phyloP scores from a whole-genome alignment of 2,888 invertebrate genomes.

The Acronicta alni region DNA sequence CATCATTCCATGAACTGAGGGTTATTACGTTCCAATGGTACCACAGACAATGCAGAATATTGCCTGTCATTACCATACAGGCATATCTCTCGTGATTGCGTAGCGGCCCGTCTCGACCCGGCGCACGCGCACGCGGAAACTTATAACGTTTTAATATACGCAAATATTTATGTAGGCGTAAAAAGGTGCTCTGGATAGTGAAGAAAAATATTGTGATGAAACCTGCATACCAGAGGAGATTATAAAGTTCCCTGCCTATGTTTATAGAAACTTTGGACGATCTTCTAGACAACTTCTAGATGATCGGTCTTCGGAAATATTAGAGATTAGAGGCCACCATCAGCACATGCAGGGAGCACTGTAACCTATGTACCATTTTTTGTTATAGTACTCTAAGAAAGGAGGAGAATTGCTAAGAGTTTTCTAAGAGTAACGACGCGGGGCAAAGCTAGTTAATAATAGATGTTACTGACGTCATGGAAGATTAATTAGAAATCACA shows the following conservation, averaged over 20 bases:
- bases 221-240: background rate
- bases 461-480: no score
- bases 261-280: no score
- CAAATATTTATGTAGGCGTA: conserved; percentile 20
- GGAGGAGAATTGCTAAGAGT: no score
- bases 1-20: background rate
- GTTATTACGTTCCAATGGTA: conserved; percentile 2
- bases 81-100: conserved; percentile 39
- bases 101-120: conserved; percentile 47
- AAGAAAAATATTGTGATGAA: background rate
- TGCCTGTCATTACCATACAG: conserved; percentile 27
- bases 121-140: conserved; percentile 43
- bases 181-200: background rate
- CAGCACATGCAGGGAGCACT: no score
- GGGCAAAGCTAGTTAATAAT: no score
- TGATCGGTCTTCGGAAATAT: no score
- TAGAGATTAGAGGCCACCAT: no score
- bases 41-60: conserved; percentile 31
- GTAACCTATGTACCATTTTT: no score
- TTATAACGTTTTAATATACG: conserved; percentile 18
- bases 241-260: background rate
- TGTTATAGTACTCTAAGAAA: no score
- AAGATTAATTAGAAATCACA: no score
- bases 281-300: no score
- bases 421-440: no score